A percentile compares a stretch with the other conserved stretches of the same genome.
These are phyloP conservation scores for Montipora capricornis DNA, from an alignment of 64 coral and sea anemone genomes.

Conservation along the genomic window DNA sequence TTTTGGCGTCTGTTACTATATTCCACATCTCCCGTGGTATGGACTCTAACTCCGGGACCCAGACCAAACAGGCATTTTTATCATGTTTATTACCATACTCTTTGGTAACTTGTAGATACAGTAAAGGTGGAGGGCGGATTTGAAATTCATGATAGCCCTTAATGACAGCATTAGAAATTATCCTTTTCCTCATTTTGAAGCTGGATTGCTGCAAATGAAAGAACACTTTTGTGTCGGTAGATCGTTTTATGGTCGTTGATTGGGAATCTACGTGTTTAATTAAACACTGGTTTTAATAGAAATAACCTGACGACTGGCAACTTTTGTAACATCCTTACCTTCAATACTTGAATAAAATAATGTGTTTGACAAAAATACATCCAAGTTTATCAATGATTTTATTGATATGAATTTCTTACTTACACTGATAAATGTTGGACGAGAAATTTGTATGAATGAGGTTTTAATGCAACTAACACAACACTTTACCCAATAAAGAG, in stretches of 20 bases:
- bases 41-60: constrained; percentile 35
- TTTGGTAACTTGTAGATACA: constrained; percentile 19
- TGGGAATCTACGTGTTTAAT: too few relatives aligned
- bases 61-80: constrained; percentile 51
- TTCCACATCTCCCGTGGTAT: constrained; percentile 32
- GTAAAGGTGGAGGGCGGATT: neutral
- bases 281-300: too few relatives aligned
- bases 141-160: constrained; percentile 38
- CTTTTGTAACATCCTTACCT: too few relatives aligned
- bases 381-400: too few relatives aligned
- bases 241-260: too few relatives aligned
- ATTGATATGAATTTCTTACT: neutral
- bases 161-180: neutral
- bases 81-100: constrained; percentile 58
- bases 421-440: too few relatives aligned
- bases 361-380: too few relatives aligned
- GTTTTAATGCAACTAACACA: too few relatives aligned
- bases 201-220: constrained; percentile 4
- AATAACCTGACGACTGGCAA: too few relatives aligned
- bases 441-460: too few relatives aligned
- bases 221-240: constrained; percentile 5
- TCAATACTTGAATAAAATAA: too few relatives aligned
- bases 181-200: neutral
- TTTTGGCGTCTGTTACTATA: constrained; percentile 38
- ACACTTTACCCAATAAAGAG: too few relatives aligned